These are phyloP conservation scores for Hippolais icterina DNA, from an alignment of 2,113 vertebrate genomes.

Conservation along the genomic window DNA sequence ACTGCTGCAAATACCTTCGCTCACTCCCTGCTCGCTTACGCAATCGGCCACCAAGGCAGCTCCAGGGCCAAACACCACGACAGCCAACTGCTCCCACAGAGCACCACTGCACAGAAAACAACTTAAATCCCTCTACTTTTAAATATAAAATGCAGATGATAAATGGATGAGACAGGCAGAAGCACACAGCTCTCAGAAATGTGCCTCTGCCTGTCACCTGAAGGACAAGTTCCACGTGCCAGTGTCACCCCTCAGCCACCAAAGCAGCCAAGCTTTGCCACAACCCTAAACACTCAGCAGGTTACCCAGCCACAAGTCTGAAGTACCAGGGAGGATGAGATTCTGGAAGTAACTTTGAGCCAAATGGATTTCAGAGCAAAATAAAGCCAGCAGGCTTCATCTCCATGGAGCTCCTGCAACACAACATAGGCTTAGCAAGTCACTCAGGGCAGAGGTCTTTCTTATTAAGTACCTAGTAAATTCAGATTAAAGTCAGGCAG, in stretches of 20 bases:
- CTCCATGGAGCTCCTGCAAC: conserved; percentile 56
- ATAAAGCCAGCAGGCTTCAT: conserved; percentile 36
- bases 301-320: not conserved
- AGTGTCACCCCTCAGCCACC: not conserved
- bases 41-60: not conserved
- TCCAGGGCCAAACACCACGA: not conserved
- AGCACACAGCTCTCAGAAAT: not conserved
- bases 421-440: not conserved
- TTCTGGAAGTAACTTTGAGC: not conserved
- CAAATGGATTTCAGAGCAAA: not conserved
- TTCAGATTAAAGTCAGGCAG: not conserved
- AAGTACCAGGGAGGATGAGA: not conserved
- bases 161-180: not conserved
- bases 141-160: not conserved
- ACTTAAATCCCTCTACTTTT: not conserved
- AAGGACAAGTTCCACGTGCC: not conserved
- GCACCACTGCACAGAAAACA: not conserved
- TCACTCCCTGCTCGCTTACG: fast-evolving
- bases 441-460: not conserved
- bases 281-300: not conserved
- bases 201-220: not conserved
- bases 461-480: conserved; percentile 17
- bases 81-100: not conserved
- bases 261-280: not conserved
- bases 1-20: not conserved